These are phyloP conservation scores for Vidua macroura DNA, from an alignment of 2,113 vertebrate genomes.

Conservation along the genomic window DNA sequence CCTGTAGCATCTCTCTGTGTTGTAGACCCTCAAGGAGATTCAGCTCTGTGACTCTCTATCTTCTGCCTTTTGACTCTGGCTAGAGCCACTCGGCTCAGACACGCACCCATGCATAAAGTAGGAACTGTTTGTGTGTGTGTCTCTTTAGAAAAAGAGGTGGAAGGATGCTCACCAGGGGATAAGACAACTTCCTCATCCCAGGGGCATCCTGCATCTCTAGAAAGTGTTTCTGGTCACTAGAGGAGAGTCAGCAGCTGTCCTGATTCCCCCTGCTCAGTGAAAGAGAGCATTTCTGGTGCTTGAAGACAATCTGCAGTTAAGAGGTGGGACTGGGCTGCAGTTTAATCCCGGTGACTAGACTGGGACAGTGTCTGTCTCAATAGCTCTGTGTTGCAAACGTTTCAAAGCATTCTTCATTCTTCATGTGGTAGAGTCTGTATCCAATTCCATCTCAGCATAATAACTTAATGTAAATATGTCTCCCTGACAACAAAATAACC, in stretches of 20 bases:
- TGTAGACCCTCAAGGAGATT: slow-evolving; percentile 8
- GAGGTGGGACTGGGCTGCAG: neutral
- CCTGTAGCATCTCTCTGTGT: slow-evolving; percentile 42
- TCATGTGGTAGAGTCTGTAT: neutral
- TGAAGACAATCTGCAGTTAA: neutral
- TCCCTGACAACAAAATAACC: neutral
- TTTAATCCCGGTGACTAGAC: neutral
- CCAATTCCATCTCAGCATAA: slow-evolving; percentile 35
- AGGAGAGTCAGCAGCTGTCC: neutral
- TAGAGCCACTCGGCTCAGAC: slow-evolving; percentile 9
- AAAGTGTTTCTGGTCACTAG: neutral
- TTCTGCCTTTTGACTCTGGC: slow-evolving; percentile 44
- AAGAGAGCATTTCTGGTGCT: neutral
- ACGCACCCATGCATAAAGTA: neutral
- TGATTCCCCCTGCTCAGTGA: neutral
- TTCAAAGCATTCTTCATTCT: slow-evolving; percentile 46
- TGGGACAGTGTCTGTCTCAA: slow-evolving; percentile 26
- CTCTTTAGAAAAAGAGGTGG: slow-evolving; percentile 5
- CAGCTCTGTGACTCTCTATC: slow-evolving; percentile 22
- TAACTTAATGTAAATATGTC: slow-evolving; percentile 33
- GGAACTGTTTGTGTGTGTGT: neutral
- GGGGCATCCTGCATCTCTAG: neutral
- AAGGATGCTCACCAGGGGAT: slow-evolving; percentile 8
- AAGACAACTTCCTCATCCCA: neutral
- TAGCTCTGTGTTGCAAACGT: slow-evolving; percentile 19